phyloP scores from a whole-genome alignment of 2,888 invertebrate genomes.

The Crematogaster levior region DNA sequence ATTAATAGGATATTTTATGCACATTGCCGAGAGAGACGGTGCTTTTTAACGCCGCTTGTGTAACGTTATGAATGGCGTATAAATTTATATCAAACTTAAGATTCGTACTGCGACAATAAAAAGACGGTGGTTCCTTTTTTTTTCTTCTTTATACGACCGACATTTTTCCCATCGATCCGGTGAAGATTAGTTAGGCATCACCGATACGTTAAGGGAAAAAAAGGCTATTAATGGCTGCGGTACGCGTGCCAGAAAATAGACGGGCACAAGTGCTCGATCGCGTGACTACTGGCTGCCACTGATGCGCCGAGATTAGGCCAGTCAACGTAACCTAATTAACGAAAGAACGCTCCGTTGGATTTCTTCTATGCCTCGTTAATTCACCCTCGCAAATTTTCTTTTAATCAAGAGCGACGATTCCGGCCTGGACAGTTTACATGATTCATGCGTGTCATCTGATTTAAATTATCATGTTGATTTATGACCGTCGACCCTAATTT shows the following conservation, averaged over 20 bases:
- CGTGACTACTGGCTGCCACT: slow-evolving; percentile 63
- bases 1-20: slow-evolving; percentile 54
- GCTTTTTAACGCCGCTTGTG: background rate
- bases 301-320: slow-evolving; percentile 73
- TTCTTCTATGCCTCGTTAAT: slow-evolving; percentile 52
- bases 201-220: slow-evolving; percentile 3
- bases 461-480: background rate
- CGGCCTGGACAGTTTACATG: background rate
- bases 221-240: slow-evolving; percentile 38
- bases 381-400: background rate
- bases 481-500: slow-evolving; percentile 10
- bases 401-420: background rate
- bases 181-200: slow-evolving; percentile 22
- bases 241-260: slow-evolving; percentile 45
- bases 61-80: background rate
- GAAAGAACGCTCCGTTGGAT: slow-evolving; percentile 56
- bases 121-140: background rate
- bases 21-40: background rate
- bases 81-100: background rate
- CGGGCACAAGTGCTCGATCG: slow-evolving; percentile 56
- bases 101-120: background rate
- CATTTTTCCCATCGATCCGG: slow-evolving; percentile 27
- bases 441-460: slow-evolving; percentile 8
- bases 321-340: slow-evolving; percentile 77
- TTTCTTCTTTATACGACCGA: background rate